These are phyloP conservation scores for Leptopilina drosophilae DNA, from an alignment of 2,888 invertebrate species.

Conservation along the genomic window DNA sequence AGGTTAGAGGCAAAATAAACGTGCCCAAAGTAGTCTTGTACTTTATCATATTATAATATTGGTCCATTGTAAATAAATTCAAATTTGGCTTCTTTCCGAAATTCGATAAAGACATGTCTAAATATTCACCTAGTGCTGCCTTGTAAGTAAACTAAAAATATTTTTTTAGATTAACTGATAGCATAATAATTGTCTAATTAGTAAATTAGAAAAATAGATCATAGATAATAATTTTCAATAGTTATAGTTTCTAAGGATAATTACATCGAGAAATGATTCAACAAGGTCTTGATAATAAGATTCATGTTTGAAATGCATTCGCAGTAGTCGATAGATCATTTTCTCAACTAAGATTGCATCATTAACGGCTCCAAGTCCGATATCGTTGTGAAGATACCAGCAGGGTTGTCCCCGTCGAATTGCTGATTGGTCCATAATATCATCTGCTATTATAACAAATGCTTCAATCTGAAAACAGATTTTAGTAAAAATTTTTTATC, in stretches of 20 bases:
- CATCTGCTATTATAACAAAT: slow-evolving; percentile 91
- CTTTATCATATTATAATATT: slow-evolving; percentile 91
- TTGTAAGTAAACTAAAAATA: slow-evolving; percentile 75
- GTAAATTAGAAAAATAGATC: too few species aligned
- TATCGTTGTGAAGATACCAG: slow-evolving; percentile 90
- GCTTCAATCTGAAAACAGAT: slow-evolving; percentile 80
- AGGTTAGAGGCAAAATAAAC: slow-evolving; percentile 93
- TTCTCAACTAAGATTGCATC: slow-evolving; percentile 90
- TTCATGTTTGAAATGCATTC: slow-evolving; percentile 86
- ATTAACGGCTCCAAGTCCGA: slow-evolving; percentile 88
- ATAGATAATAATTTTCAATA: too few species aligned
- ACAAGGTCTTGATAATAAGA: slow-evolving; percentile 87
- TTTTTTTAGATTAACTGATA: too few species aligned
- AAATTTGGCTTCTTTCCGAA: slow-evolving; percentile 83
- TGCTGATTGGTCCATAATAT: slow-evolving; percentile 92
- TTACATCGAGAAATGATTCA: slow-evolving; percentile 90
- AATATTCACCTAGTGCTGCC: slow-evolving; percentile 88
- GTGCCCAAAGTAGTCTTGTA: slow-evolving; percentile 97
- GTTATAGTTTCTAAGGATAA: slow-evolving; percentile 49
- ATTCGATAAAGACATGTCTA: slow-evolving; percentile 86
- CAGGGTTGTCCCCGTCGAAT: slow-evolving; percentile 92
- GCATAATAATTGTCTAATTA: too few species aligned
- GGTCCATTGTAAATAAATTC: slow-evolving; percentile 88
- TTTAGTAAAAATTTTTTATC: too few species aligned
- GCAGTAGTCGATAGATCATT: slow-evolving; percentile 87